Conservation (phyloP, 2,888 invertebrate genomes). For the Scaptodrosophila latifasciaeformis region DNA sequence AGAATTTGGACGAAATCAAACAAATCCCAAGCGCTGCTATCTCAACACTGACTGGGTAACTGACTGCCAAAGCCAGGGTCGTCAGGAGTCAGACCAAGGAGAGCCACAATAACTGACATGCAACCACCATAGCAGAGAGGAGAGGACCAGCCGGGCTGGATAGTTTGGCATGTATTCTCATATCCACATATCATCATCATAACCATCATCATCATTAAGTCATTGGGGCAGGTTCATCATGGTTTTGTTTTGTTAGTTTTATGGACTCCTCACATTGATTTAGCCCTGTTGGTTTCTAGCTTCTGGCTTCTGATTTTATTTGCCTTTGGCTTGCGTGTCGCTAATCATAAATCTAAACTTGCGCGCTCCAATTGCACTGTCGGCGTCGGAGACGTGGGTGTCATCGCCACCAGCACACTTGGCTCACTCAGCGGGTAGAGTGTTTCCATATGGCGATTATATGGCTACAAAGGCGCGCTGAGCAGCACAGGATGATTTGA, state of each 20-base stretch:
- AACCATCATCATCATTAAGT: too few relatives aligned
- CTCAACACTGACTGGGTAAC: slow-evolving; percentile 61
- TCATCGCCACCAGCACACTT: slow-evolving; percentile 52
- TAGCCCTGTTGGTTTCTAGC: background rate
- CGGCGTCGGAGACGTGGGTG: slow-evolving; percentile 60
- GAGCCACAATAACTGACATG: slow-evolving; percentile 1
- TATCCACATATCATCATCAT: slow-evolving; percentile 47
- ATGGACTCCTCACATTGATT: slow-evolving; percentile 3
- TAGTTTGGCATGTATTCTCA: slow-evolving; percentile 58
- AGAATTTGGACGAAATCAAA: too few relatives aligned
- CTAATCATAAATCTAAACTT: slow-evolving; percentile 58
- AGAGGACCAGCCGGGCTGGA: slow-evolving; percentile 10
- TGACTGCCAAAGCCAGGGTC: slow-evolving; percentile 31
- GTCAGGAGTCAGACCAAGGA: slow-evolving; percentile 31
- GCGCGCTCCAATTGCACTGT: slow-evolving; percentile 59
- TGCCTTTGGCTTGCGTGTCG: slow-evolving; percentile 60
- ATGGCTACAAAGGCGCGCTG: background rate
- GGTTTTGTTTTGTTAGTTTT: slow-evolving; percentile 19
- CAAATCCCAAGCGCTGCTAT: slow-evolving; percentile 39
- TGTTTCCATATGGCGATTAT: slow-evolving; percentile 50
- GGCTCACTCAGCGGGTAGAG: slow-evolving; percentile 23
- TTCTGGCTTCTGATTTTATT: slow-evolving; percentile 11
- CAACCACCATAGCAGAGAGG: too few relatives aligned
- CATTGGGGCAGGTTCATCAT: slow-evolving; percentile 9
- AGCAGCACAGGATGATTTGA: slow-evolving; percentile 7